Evolutionary conservation across 23 tunicate species (phyloP).

Genomic region (Botrylloides violaceus): DNA sequence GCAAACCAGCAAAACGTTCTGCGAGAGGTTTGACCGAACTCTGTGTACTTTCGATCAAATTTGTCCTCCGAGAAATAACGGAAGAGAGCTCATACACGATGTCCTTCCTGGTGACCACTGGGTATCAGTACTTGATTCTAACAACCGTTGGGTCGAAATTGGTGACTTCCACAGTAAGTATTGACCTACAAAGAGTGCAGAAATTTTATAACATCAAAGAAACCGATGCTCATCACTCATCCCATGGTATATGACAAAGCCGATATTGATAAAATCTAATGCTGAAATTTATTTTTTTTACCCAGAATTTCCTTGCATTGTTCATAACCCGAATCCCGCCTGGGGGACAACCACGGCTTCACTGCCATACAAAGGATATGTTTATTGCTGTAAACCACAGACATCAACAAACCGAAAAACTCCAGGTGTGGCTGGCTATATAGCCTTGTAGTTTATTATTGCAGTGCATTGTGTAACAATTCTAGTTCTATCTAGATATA

Average conservation of each 20-base stretch:
- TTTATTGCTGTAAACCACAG: constrained; percentile 3
- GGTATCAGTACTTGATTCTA: constrained; percentile 8
- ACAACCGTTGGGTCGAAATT: constrained; percentile 9
- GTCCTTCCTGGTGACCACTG: constrained; percentile 18
- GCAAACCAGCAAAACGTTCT: constrained; percentile 20
- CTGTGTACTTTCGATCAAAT: neutral
- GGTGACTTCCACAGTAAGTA: constrained; percentile 8
- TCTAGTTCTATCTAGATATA: no score
- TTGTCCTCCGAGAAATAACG: neutral
- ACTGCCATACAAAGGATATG: constrained; percentile 13
- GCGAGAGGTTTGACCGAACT: neutral
- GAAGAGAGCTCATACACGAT: constrained; percentile 1
- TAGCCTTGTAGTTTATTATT: no score
- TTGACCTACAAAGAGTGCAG: no score
- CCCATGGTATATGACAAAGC: no score
- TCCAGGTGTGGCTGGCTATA: neutral
- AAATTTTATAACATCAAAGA: no score
- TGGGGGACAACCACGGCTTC: constrained; percentile 2
- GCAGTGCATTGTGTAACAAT: no score
- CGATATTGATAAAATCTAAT: no score
- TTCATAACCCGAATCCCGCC: no score
- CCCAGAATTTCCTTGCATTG: no score
- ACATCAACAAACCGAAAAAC: neutral
- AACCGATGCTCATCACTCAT: no score
- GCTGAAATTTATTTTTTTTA: no score